phyloP scores from a whole-genome alignment of 2,797 vertebrate species.

The Somateria mollissima region DNA sequence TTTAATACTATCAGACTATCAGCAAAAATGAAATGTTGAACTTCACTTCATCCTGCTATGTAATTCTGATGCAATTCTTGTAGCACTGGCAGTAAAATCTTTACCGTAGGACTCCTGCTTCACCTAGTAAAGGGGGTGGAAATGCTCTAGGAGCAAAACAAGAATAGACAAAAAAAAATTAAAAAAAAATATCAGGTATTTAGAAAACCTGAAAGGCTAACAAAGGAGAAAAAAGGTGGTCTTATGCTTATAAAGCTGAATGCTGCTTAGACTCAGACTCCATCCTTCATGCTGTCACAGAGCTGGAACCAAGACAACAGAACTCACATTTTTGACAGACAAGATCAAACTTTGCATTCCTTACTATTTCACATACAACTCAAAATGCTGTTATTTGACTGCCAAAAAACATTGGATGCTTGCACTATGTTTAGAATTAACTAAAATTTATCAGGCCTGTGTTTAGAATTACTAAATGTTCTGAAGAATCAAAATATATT shows the following conservation, averaged over 20 bases:
- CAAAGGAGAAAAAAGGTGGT: background rate
- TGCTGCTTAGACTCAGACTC: accelerated
- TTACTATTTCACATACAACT: background rate
- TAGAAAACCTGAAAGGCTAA: background rate
- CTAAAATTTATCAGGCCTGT: background rate
- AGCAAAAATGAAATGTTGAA: background rate
- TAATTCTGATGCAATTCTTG: background rate
- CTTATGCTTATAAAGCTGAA: background rate
- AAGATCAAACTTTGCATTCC: background rate
- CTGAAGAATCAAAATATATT: background rate
- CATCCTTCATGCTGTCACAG: background rate
- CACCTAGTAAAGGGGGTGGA: background rate
- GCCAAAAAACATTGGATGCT: background rate
- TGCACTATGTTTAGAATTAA: background rate
- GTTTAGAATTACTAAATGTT: background rate
- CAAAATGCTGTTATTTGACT: background rate
- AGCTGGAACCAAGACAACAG: background rate
- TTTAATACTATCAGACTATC: constrained; percentile 28
- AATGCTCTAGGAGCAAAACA: background rate
- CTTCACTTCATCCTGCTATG: background rate
- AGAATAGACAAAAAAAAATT: background rate
- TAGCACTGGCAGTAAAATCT: background rate
- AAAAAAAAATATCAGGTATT: background rate
- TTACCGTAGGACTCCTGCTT: background rate
- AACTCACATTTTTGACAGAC: background rate